phyloP scores from a whole-genome alignment of 2,797 vertebrate genomes.

The Enoplosus armatus region DNA sequence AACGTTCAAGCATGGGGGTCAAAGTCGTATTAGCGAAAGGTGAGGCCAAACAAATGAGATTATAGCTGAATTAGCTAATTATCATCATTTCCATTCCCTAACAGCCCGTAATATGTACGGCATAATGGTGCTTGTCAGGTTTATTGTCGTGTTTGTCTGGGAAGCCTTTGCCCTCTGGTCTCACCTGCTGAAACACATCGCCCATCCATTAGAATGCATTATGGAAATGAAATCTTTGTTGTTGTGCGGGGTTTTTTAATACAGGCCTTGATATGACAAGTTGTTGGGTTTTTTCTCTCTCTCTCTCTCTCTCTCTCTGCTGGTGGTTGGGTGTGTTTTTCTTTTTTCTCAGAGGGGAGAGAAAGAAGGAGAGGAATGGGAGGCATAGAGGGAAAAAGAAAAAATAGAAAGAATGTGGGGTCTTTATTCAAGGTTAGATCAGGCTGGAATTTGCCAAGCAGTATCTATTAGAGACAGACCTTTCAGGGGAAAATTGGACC shows the following conservation, averaged over 20 bases:
- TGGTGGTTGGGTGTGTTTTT: neutral
- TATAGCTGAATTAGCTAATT: conserved; percentile 88
- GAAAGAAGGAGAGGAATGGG: conserved; percentile 55
- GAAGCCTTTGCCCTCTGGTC: conserved; percentile 82
- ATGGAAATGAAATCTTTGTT: conserved; percentile 85
- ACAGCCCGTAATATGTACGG: conserved; percentile 81
- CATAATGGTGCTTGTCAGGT: conserved; percentile 86
- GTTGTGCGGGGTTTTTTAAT: conserved; percentile 69
- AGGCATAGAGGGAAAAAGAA: conserved; percentile 33
- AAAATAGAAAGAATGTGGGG: conserved; percentile 62
- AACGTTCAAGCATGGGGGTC: conserved; percentile 77
- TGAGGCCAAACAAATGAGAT: conserved; percentile 85
- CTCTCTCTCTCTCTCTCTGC: too few relatives aligned
- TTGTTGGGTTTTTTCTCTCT: conserved; percentile 43
- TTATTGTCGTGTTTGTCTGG: conserved; percentile 85
- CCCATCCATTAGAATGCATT: conserved; percentile 86
- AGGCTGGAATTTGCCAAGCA: conserved; percentile 93
- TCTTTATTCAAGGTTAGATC: conserved; percentile 91
- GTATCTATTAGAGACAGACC: conserved; percentile 95
- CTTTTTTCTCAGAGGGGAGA: conserved; percentile 25
- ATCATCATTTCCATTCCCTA: conserved; percentile 84
- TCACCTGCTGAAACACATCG: conserved; percentile 80
- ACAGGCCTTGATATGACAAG: conserved; percentile 70
- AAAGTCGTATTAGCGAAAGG: conserved; percentile 76
- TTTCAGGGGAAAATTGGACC: conserved; percentile 95